Base-by-base conservation (phyloP, 2,888 invertebrate genomes). In the Parnassius apollo region DNA sequence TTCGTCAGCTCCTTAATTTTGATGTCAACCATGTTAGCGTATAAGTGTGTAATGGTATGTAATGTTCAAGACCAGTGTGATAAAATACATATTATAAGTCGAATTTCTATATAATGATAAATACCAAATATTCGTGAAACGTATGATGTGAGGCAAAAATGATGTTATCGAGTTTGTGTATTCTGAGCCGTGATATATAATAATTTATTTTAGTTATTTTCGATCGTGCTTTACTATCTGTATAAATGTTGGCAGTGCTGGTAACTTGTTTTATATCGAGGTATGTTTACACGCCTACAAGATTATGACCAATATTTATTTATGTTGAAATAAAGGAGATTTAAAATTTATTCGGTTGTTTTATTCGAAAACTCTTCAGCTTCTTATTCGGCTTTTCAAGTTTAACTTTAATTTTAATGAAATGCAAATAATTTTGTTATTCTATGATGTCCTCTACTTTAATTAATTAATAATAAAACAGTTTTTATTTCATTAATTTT, bases 281-380 rank as follows among this genome's bases (percentile, higher is more conserved):
- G 49, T 52, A 57, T 46, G 57, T 50, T 65, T 55, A 46, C 45
- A 42, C 50, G 45, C 57, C 61, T 49, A 45, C 4, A 50, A 57
- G 62, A 61, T 65, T 67, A 57, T 68, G 63, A 79, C 75, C 73
- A 78, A 71, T 73, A 69, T 68, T 66, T 76, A 73, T 85, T 80
- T 79, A 73, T 69, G 76, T 74, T 78, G 69, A 78, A 83, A 72
- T 85, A 84, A 83, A 84, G 76, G 73, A 75, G 60, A 73, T 76
- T 75, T 72, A 54, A 67, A 71, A 73, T 70, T 64, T 65, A 66
- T 61, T 42, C 55, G 50, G 58, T 68, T 59, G 69, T 75, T 76
- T 78, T 70, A 71, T 69, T 75, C 9, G 13, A 13, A 49, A 13
- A 2, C 51, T 18, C 25, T 51, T 18, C 18, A 18, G 18, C 18